These are phyloP conservation scores for Psilanteris sp. DNA, from an alignment of 1,140 invertebrate species.

Conservation along the genomic window DNA sequence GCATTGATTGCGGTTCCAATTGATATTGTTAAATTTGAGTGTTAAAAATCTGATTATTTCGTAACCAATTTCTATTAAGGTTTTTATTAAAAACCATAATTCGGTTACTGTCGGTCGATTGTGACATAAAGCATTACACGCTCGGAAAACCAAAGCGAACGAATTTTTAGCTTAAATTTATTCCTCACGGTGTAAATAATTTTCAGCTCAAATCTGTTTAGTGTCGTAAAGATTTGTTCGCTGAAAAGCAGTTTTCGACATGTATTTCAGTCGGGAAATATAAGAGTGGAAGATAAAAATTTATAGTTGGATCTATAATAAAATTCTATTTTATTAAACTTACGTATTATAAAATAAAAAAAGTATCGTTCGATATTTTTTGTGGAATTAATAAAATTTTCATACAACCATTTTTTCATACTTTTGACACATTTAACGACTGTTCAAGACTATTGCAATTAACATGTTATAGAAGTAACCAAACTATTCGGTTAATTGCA, in stretches of 20 bases:
- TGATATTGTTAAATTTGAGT: conserved; percentile 24
- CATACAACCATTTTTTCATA: too few species aligned
- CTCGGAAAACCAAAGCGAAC: not conserved
- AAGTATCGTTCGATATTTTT: too few species aligned
- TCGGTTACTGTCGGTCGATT: not conserved
- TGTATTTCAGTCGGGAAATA: too few species aligned
- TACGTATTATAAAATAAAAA: too few species aligned
- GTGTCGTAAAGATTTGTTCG: conserved; percentile 17
- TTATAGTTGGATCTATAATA: too few species aligned
- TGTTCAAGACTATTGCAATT: too few species aligned
- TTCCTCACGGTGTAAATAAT: conserved; percentile 28
- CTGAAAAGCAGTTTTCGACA: conserved; percentile 1
- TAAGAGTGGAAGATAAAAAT: too few species aligned
- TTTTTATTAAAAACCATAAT: conserved; percentile 26
- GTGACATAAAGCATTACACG: conserved; percentile 16
- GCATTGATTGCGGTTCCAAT: conserved; percentile 21
- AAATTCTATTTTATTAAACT: too few species aligned
- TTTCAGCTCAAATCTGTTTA: conserved; percentile 27
- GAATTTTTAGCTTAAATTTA: conserved; percentile 20
- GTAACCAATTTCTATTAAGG: conserved; percentile 10
- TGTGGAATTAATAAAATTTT: too few species aligned
- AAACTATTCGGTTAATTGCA: too few species aligned
- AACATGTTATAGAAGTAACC: too few species aligned
- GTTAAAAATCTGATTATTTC: conserved; percentile 29
- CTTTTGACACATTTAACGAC: too few species aligned